A percentile compares a stretch with the other conserved stretches of the same genome.
Conservation (phyloP, 2,888 invertebrate genomes). For the Tetragonisca angustula region DNA sequence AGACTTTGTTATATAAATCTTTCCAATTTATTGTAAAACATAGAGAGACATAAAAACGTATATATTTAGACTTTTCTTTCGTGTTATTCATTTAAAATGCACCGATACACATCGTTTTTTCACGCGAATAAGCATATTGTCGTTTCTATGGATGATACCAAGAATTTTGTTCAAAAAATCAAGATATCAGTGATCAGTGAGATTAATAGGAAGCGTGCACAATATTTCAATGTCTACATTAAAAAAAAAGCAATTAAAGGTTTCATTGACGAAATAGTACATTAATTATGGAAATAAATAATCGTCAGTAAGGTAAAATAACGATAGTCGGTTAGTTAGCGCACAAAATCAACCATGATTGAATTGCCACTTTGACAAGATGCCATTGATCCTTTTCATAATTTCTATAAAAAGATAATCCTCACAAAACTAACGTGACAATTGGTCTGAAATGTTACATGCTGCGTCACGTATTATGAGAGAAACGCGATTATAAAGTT, state of each 20-base stretch:
- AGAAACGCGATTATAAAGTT: slow-evolving; percentile 17
- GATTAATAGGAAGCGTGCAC: slow-evolving; percentile 37
- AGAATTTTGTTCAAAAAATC: slow-evolving; percentile 9
- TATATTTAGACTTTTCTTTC: slow-evolving; percentile 18
- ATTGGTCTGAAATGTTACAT: slow-evolving; percentile 9
- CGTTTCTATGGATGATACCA: not conserved
- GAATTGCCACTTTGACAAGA: not conserved
- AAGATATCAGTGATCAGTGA: slow-evolving; percentile 1
- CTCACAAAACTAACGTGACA: slow-evolving; percentile 13
- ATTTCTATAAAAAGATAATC: slow-evolving; percentile 16
- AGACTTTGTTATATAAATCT: slow-evolving; percentile 55
- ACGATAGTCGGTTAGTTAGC: not conserved
- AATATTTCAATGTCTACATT: slow-evolving; percentile 22
- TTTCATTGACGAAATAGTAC: slow-evolving; percentile 8
- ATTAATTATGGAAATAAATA: slow-evolving; percentile 31
- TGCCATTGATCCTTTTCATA: not conserved
- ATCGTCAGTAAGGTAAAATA: slow-evolving; percentile 3
- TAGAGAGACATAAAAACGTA: slow-evolving; percentile 55
- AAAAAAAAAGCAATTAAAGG: slow-evolving; percentile 16
- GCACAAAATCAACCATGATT: slow-evolving; percentile 8
- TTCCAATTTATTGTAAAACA: slow-evolving; percentile 66
- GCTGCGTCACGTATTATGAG: not conserved
- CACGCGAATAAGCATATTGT: not conserved
- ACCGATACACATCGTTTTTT: slow-evolving; percentile 21
- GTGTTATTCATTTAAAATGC: slow-evolving; percentile 27